Evolutionary conservation across 1,140 invertebrate species (phyloP), one percentile per base, ranked within the genome.

Genomic region (Heliothis subflexa): DNA sequence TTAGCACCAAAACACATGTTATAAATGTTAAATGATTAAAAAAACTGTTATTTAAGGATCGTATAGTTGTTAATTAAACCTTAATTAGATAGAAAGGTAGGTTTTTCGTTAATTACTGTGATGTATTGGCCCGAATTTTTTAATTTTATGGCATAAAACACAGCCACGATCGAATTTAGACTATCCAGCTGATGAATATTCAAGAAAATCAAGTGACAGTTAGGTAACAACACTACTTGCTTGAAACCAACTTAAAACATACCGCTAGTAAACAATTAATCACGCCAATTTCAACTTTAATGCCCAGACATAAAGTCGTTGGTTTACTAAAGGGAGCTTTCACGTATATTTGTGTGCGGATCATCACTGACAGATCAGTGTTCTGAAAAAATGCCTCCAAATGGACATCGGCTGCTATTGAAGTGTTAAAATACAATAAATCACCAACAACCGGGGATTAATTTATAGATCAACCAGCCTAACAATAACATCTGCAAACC

Each of bases 391-490:
- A 79, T 79, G 70, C 62, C 57, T 54, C 70, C 12, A 79, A 68
- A 79, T 47, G 74, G 50, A 75, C 73, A 81, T 78, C 88, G 85
- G 88, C 85, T 61, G 70, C 81, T 78, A 86, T 86, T 89, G 86
- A 89, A 84, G 85, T 85, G 81, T 81, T 81, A 85, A 83, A 77
- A 77, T 73, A 64, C 81, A 78, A 88, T 89, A 88, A 88, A 89
- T 88, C 86, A 86, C 83, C 21, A 78, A 73, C 80, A 84, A 83
- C 80, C 33, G 49, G 57, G 83, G 85, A 89, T 88, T 86, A 86
- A 87, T 88, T 88, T 88, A 81, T 79, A 82, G 81, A 77, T 68
- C 72, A 73, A 75, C 72, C 71, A 79, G 57, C 45, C 25, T 81
- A 33, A 50, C 9, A 11, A 5, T 11, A 28, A 11, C 54, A 71